phyloP scores from a whole-genome alignment of 2,113 vertebrate genomes.

The Poecile atricapillus region DNA sequence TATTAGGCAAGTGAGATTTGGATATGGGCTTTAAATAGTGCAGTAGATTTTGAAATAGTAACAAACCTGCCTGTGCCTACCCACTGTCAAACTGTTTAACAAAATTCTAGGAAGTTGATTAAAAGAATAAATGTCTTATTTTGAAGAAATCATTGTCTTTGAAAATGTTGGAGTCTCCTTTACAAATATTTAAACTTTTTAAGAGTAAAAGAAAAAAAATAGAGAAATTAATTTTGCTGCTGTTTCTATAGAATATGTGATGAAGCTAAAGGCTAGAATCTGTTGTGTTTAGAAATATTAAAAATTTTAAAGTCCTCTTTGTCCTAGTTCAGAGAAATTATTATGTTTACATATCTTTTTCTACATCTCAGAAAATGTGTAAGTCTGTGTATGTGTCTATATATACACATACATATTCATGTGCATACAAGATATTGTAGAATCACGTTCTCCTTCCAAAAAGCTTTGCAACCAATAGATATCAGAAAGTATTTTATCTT shows the following conservation, averaged over 20 bases:
- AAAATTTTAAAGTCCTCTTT: neutral
- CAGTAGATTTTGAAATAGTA: neutral
- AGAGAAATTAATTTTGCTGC: neutral
- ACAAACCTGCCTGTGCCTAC: neutral
- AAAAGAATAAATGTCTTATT: neutral
- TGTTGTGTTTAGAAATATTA: neutral
- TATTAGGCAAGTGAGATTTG: neutral
- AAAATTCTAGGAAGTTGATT: neutral
- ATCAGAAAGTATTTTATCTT: neutral
- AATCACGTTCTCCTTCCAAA: neutral
- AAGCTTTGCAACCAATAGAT: neutral
- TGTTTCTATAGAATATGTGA: neutral
- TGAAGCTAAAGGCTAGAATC: neutral
- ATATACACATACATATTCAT: neutral
- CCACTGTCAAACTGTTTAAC: neutral
- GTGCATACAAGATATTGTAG: neutral
- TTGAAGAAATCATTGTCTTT: neutral
- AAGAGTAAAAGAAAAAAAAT: neutral
- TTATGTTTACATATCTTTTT: neutral
- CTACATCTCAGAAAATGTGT: neutral
- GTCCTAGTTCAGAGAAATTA: neutral
- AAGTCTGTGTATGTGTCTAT: neutral
- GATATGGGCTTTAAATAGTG: neutral
- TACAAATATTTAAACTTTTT: neutral
- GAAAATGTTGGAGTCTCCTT: neutral